These are phyloP conservation scores for Lycaon pictus DNA, from an alignment of 2,113 vertebrate genomes.

Conservation along the genomic window DNA sequence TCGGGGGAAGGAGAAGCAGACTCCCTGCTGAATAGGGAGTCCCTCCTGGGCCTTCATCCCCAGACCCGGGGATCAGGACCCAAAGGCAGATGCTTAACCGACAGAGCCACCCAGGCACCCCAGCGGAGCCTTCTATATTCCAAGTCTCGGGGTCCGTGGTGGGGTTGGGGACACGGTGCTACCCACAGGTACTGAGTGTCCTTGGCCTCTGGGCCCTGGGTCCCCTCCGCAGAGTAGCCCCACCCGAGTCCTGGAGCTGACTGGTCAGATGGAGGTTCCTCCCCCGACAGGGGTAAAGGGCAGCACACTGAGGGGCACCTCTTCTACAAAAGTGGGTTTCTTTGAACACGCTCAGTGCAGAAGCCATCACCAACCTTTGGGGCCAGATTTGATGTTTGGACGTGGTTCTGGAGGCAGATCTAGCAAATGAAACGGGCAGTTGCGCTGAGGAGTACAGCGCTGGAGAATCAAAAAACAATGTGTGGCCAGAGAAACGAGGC, in stretches of 20 bases:
- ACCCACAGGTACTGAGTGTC: too few species aligned
- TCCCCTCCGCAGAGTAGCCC: background rate
- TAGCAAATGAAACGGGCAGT: background rate
- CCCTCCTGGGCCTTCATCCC: background rate
- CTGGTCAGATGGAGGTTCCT: accelerated
- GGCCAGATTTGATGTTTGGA: background rate
- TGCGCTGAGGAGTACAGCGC: background rate
- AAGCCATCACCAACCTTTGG: background rate
- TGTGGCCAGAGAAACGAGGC: background rate
- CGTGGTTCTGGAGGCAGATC: background rate
- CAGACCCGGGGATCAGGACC: background rate
- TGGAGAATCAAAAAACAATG: background rate
- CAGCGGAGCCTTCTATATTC: background rate
- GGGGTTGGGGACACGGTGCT: background rate
- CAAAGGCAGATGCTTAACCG: background rate
- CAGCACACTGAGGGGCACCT: accelerated
- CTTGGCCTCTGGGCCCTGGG: accelerated
- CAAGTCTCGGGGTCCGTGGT: background rate
- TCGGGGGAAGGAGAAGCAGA: background rate
- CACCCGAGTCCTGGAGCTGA: background rate
- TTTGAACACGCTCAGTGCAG: background rate
- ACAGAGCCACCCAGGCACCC: background rate
- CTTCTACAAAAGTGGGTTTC: accelerated
- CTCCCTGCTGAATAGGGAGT: background rate
- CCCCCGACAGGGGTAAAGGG: background rate